Evolutionary conservation across 2,797 vertebrate genomes (phyloP).

Genomic region (Rhinophrynus dorsalis): DNA sequence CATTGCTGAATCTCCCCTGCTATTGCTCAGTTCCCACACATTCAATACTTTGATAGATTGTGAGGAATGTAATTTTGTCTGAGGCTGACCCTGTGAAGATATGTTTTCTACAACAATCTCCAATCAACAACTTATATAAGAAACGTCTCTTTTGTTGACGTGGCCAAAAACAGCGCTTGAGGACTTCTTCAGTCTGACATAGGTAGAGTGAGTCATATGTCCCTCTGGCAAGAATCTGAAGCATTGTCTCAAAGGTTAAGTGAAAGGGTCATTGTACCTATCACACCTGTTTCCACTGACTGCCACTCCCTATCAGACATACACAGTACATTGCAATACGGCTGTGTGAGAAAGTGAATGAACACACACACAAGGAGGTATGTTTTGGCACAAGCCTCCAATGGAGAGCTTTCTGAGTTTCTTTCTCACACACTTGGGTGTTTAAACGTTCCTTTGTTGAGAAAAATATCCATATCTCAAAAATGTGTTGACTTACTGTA

Average conservation of each 20-base stretch:
- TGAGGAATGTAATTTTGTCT: too few relatives aligned
- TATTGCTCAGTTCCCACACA: too few relatives aligned
- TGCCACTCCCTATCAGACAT: neutral
- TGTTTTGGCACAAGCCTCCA: neutral
- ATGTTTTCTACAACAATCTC: too few relatives aligned
- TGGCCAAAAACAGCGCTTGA: neutral
- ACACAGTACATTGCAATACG: neutral
- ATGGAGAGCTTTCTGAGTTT: neutral
- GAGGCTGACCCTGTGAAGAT: too few relatives aligned
- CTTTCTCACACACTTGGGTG: neutral
- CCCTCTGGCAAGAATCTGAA: neutral
- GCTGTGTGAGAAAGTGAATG: constrained; percentile 2
- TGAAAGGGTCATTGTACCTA: neutral
- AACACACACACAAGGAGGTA: neutral
- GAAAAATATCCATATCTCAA: neutral
- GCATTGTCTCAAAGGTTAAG: constrained; percentile 1
- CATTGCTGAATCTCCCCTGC: too few relatives aligned
- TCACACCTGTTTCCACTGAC: neutral
- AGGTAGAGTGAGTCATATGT: neutral
- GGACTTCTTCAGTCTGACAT: neutral
- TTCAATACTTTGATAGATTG: too few relatives aligned
- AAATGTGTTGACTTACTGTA: neutral
- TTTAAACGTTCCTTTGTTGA: constrained; percentile 1
- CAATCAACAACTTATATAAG: too few relatives aligned
- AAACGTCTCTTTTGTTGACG: too few relatives aligned